These are phyloP conservation scores for Prionailurus viverrinus DNA, from an alignment of 2,113 vertebrate species.

Conservation along the genomic window DNA sequence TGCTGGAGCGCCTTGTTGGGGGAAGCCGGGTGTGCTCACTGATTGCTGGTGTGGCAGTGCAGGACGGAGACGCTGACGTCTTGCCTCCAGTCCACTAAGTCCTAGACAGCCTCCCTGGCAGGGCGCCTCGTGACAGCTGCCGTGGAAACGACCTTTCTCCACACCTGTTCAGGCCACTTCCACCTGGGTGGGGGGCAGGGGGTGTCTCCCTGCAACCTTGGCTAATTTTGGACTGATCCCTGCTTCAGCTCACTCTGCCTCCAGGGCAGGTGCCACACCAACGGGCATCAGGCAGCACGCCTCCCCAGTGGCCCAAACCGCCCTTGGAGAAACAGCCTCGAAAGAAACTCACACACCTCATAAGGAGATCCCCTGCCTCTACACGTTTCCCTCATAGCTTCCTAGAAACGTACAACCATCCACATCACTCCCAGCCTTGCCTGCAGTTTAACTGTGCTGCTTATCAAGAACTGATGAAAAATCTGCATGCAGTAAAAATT, in stretches of 20 bases:
- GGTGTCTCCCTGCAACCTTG: background rate
- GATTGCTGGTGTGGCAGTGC: background rate
- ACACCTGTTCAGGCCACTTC: conserved; percentile 44
- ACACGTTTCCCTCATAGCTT: background rate
- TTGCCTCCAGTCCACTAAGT: background rate
- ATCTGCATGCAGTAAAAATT: background rate
- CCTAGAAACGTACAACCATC: background rate
- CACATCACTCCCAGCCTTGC: background rate
- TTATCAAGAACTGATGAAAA: conserved; percentile 41
- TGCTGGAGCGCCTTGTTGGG: background rate
- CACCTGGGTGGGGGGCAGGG: background rate
- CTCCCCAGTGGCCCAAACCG: background rate
- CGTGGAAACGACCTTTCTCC: conserved; percentile 54
- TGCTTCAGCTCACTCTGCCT: conserved; percentile 13
- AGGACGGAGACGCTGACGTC: background rate
- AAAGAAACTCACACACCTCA: background rate
- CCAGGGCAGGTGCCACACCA: background rate
- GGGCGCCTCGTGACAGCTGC: background rate
- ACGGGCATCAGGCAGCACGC: background rate
- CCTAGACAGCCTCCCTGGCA: conserved; percentile 47
- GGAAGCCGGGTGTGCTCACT: background rate
- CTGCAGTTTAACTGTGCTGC: background rate
- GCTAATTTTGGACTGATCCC: background rate
- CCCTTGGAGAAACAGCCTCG: background rate
- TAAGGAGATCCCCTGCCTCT: background rate